phyloP scores from a whole-genome alignment of 2,888 invertebrate genomes.

The Helobdella robusta region DNA sequence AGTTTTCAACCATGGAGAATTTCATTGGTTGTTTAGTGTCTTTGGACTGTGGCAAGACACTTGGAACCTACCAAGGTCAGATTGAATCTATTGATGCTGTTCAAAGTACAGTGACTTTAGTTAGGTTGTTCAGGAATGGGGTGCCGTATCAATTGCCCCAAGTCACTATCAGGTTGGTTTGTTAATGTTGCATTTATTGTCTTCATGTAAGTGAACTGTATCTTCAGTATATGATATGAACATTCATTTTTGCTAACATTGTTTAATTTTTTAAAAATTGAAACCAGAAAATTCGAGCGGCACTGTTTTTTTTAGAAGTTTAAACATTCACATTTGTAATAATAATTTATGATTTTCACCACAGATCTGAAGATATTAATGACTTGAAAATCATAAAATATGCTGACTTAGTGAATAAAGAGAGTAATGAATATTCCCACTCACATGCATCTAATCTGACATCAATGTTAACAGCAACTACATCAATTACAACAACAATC shows the following conservation, averaged over 20 bases:
- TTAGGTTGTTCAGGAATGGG: constrained; percentile 74
- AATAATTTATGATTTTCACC: neutral
- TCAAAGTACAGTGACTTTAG: constrained; percentile 61
- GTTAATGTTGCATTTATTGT: neutral
- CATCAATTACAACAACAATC: neutral
- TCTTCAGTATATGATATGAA: too few relatives aligned
- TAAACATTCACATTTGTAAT: too few relatives aligned
- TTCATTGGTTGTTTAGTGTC: constrained; percentile 69
- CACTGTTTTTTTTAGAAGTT: too few relatives aligned
- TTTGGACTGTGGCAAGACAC: constrained; percentile 66
- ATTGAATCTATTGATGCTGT: constrained; percentile 65
- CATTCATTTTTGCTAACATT: too few relatives aligned
- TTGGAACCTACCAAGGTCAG: constrained; percentile 71
- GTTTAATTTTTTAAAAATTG: too few relatives aligned
- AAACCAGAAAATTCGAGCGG: too few relatives aligned
- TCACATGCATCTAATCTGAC: neutral
- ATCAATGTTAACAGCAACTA: neutral
- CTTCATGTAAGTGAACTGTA: too few relatives aligned
- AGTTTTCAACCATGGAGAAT: constrained; percentile 27
- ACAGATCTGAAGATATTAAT: constrained; percentile 25
- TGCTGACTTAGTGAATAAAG: constrained; percentile 4
- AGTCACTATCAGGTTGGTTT: constrained; percentile 57
- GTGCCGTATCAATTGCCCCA: constrained; percentile 57
- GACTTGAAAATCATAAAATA: constrained; percentile 21
- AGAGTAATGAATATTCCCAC: neutral